Percentiles rank a stretch among this genome's conserved stretches.
phyloP scores from a whole-genome alignment of 2,888 invertebrate genomes.

The Hyposoter didymator region DNA sequence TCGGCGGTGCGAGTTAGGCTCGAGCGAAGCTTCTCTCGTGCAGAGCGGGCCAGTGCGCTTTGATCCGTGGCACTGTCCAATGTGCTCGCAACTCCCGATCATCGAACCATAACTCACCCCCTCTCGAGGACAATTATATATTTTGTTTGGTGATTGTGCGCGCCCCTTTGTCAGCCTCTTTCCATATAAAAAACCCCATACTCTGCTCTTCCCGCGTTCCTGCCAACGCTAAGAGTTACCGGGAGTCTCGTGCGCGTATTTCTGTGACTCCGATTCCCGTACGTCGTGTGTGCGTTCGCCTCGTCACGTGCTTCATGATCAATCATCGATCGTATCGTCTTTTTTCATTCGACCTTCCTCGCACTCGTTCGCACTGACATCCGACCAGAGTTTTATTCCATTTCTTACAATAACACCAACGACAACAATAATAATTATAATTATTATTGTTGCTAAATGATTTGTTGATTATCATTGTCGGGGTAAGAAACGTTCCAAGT shows the following conservation, averaged over 20 bases:
- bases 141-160: slow-evolving; percentile 23
- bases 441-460: not conserved
- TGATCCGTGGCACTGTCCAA: slow-evolving; percentile 79
- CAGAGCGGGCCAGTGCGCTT: slow-evolving; percentile 79
- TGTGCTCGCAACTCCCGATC: slow-evolving; percentile 61
- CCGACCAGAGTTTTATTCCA: not conserved
- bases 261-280: not conserved
- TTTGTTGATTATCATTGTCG: slow-evolving; percentile 17
- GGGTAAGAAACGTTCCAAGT: not conserved
- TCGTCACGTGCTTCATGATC: slow-evolving; percentile 40
- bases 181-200: not conserved
- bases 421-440: not conserved
- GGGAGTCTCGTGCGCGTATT: slow-evolving; percentile 11
- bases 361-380: not conserved
- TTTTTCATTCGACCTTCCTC: not conserved
- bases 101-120: slow-evolving; percentile 8
- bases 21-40: slow-evolving; percentile 58
- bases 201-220: not conserved
- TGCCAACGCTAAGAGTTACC: not conserved
- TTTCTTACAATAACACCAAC: not conserved
- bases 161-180: slow-evolving; percentile 20
- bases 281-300: not conserved
- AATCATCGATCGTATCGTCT: slow-evolving; percentile 8
- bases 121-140: slow-evolving; percentile 24
- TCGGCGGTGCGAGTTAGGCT: slow-evolving; percentile 67